Evolutionary conservation across 2,797 vertebrate genomes (phyloP), one percentile per base, ranked within the genome.

Genomic region (Pogoniulus pusillus): DNA sequence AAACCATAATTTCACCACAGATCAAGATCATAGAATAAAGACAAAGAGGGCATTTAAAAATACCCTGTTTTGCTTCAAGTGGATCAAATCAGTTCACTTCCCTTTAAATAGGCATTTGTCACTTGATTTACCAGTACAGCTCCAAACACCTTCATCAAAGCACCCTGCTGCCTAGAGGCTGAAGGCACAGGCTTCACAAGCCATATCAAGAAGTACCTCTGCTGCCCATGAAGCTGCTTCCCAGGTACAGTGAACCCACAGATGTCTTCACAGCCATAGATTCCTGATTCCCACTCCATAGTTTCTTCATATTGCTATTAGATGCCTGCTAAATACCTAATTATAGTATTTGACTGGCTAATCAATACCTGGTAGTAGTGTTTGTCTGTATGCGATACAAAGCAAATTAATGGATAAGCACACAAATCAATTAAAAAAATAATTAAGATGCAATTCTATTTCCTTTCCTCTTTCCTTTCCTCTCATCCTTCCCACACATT

Each of bases 391-490:
- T 35, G 69, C 7, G 43, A 85, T 69, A 57, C 55, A 90, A 93
- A 87, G 34, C 16, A 77, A 93, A 78, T 85, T 75, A 92, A 92
- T 41, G 59, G 76, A 55, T 58, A 85, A 45, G 47, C 91, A 83
- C 71, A 85, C 76, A 93, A 82, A 93, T 92, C 86, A 85, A 90
- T 92, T 82, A 4, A 35, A 92, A 92, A 89, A 89, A 85, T 57
- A 94, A 87, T 91, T 87, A 88, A 90, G 74, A 81, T 30, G 2
- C 35, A 66, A 63, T 88, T 91, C 58, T 90, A 12, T 91, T 91
- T 80, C 32, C 26, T 80, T 90, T 89, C 15, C 43, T 87, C 58
- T 83, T 91, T 83, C 22, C 13, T 39, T 76, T 29, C 29, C 43
- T 74, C 39, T 45, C 29, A 87, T 63, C 29, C 57, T 87, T 87